Evolutionary conservation across 1,140 invertebrate genomes (phyloP).

Genomic region (Telenomus remus): DNA sequence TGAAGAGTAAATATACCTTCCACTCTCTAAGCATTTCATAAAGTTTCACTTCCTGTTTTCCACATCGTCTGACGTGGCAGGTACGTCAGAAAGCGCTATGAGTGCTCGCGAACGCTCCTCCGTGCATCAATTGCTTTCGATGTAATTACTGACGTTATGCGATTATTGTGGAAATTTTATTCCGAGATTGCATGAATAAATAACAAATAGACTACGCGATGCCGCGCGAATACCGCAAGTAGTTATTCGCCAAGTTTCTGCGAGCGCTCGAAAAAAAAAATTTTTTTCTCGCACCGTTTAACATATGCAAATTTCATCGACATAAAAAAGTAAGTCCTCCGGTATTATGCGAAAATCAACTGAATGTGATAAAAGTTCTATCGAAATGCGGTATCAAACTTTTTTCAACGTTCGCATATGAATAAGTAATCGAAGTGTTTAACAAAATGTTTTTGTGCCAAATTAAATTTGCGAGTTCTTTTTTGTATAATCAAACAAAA

Average conservation of each 20-base stretch:
- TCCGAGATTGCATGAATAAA: constrained; percentile 43
- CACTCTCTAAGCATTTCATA: constrained; percentile 57
- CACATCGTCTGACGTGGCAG: constrained; percentile 43
- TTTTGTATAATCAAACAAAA: too few species aligned
- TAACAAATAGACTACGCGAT: constrained; percentile 41
- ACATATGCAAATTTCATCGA: constrained; percentile 30
- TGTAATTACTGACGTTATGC: constrained; percentile 55
- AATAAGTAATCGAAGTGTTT: too few species aligned
- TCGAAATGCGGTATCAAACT: too few species aligned
- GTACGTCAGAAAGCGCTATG: constrained; percentile 43
- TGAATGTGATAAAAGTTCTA: too few species aligned
- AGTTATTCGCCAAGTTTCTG: constrained; percentile 2
- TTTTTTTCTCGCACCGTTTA: constrained; percentile 21
- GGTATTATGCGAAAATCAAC: too few species aligned
- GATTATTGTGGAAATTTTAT: constrained; percentile 53
- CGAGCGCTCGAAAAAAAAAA: constrained; percentile 7
- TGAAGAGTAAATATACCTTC: constrained; percentile 58
- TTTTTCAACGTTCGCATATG: too few species aligned
- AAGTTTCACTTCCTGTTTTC: constrained; percentile 54
- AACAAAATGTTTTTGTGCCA: too few species aligned
- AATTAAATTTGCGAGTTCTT: too few species aligned
- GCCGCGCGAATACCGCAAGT: constrained; percentile 9
- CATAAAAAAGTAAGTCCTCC: too few species aligned
- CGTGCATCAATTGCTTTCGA: constrained; percentile 55
- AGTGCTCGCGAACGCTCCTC: constrained; percentile 41